Evolutionary conservation across 2,888 invertebrate species (phyloP).

Genomic region (Acleris literana): DNA sequence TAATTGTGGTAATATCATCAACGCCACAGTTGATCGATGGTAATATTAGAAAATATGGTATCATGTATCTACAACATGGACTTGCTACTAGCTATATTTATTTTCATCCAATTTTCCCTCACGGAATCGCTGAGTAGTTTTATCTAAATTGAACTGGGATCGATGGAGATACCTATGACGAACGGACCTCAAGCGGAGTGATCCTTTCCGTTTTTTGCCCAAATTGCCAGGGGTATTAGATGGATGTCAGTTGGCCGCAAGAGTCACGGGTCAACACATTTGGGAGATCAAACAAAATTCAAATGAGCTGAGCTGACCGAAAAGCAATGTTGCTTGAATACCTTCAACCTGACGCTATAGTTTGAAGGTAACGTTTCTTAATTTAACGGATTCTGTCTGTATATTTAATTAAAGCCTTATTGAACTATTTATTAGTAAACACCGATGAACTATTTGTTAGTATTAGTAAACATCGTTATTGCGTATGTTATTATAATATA

Average conservation of each 20-base stretch:
- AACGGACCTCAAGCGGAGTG: slow-evolving; percentile 8
- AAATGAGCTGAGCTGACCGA: slow-evolving; percentile 8
- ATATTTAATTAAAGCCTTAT: background rate
- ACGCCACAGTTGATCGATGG: no score
- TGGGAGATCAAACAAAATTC: slow-evolving; percentile 21
- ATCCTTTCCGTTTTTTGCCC: slow-evolving; percentile 23
- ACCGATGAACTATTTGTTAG: no score
- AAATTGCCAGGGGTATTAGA: slow-evolving; percentile 18
- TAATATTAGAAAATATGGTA: background rate
- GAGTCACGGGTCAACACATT: slow-evolving; percentile 21
- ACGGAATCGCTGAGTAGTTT: slow-evolving; percentile 27
- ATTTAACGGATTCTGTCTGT: background rate
- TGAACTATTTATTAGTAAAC: no score
- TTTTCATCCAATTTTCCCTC: slow-evolving; percentile 17
- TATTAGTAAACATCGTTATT: no score
- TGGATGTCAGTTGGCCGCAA: slow-evolving; percentile 5
- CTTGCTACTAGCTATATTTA: slow-evolving; percentile 5
- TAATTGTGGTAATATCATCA: no score
- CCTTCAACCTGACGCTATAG: no score
- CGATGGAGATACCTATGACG: slow-evolving; percentile 26
- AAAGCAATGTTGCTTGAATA: background rate
- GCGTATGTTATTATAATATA: no score
- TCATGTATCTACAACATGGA: background rate
- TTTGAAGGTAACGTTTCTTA: no score
- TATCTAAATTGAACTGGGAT: slow-evolving; percentile 30